phyloP scores from a whole-genome alignment of 2,113 vertebrate genomes.

The Micronycteris hirsuta region DNA sequence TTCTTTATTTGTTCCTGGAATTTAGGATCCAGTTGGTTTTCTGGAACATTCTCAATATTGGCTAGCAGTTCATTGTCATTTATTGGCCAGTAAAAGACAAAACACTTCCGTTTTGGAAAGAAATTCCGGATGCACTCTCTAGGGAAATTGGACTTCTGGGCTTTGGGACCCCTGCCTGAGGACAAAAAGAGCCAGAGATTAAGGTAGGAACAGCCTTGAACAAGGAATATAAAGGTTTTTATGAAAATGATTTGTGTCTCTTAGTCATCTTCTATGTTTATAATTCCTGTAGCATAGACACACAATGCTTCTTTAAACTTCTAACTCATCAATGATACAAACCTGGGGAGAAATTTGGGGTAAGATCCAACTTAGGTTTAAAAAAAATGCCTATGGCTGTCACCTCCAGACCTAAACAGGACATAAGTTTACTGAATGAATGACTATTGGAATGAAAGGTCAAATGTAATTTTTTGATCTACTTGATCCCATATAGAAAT shows the following conservation, averaged over 20 bases:
- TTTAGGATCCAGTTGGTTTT: conserved; percentile 48
- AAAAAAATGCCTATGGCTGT: neutral
- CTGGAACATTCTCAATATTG: conserved; percentile 24
- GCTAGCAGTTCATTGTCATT: neutral
- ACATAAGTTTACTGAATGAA: neutral
- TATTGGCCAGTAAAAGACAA: conserved; percentile 59
- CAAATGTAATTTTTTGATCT: neutral
- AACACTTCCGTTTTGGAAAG: conserved; percentile 68
- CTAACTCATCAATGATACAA: neutral
- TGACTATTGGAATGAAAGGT: neutral
- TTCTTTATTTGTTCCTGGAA: conserved; percentile 46
- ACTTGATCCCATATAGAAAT: neutral
- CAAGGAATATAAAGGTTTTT: neutral
- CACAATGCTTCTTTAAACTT: neutral
- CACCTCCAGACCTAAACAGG: neutral
- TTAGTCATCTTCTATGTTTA: neutral
- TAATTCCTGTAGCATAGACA: neutral
- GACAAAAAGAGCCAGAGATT: neutral
- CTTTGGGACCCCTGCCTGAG: neutral
- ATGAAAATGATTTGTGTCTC: neutral
- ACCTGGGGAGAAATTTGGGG: neutral
- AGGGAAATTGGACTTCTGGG: neutral
- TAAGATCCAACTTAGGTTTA: neutral
- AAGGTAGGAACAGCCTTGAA: neutral
- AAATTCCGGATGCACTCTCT: conserved; percentile 51